These are phyloP conservation scores for Saiga tatarica DNA, from an alignment of 2,113 vertebrate species.

Conservation along the genomic window DNA sequence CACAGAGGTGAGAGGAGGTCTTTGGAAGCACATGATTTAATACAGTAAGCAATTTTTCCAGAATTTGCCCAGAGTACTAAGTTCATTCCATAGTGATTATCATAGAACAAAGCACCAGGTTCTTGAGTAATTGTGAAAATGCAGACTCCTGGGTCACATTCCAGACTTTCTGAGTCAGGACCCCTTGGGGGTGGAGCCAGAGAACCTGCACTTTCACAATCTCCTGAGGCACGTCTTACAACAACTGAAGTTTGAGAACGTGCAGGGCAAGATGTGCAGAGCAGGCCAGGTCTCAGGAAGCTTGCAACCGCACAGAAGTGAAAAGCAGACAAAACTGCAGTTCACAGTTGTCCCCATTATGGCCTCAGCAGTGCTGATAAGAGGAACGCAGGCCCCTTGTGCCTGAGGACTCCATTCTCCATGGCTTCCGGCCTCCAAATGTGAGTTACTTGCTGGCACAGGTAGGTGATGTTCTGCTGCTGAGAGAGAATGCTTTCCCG, in stretches of 20 bases:
- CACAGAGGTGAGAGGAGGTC: background rate
- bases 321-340: background rate
- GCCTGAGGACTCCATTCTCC: background rate
- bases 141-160: background rate
- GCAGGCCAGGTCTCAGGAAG: background rate
- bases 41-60: background rate
- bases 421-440: background rate
- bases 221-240: fast-evolving
- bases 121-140: background rate
- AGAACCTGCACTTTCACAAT: background rate
- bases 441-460: background rate
- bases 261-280: no score
- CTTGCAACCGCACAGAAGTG: fast-evolving
- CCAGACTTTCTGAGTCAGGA: background rate
- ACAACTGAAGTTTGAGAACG: background rate
- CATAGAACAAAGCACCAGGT: background rate
- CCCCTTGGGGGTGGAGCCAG: no score
- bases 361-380: background rate
- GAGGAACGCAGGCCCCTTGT: background rate
- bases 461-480: background rate
- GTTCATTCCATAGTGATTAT: background rate
- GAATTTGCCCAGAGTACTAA: background rate
- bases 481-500: background rate
- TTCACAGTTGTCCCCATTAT: fast-evolving
- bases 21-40: background rate